Evolutionary conservation across 2,888 invertebrate genomes (phyloP), one percentile per base, ranked within the genome.

Genomic region (Scaptomyza reducta): DNA sequence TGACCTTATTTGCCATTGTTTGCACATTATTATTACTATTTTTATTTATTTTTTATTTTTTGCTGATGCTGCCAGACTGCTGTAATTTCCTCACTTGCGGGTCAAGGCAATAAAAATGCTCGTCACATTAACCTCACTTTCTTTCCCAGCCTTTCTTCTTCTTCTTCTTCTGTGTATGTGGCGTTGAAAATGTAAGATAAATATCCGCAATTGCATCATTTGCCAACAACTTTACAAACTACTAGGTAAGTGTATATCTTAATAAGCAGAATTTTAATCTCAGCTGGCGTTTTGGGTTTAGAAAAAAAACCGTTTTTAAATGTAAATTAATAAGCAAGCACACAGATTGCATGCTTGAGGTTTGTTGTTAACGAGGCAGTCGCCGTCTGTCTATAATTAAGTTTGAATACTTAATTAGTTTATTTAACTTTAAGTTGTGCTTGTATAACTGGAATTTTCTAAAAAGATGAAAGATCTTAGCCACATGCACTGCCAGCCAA

Each of bases 1-100:
- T 88, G 78, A 88, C 88, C 83, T 88, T 88, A 84, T 84, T 88
- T 84, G 82, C 85, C 70, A 88, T 87, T 77, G 87, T 87, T 72
- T 84, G 87, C 78, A 88, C 76, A 70, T 84, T 87, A 87, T 88
- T 77, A 87, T 83, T 40, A 10, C 6, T 35, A n/a, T 38, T 67
- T 65, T 82, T 22, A 22, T 22, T 22, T 22, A 2, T 22, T 1
- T 22, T 22, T 22, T 22, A 2, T 22, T 22, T 74, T 74, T 65
- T 70, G 58, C 73, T 54, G 56, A 63, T 68, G 65, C 63, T 69
- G 65, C 60, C 64, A 42, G 60, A 22, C 69, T 38, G 53, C 62
- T 62, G 69, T 58, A 83, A 87, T 83, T 87, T 88, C 83, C 80
- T 74, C 84, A 83, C 80, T 50, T 55, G 57, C 87, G 63, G 83